Percentiles rank a stretch among this genome's conserved stretches.
Conservation (phyloP, 92 coral and sea anemone species). For the Siderastrea siderea region DNA sequence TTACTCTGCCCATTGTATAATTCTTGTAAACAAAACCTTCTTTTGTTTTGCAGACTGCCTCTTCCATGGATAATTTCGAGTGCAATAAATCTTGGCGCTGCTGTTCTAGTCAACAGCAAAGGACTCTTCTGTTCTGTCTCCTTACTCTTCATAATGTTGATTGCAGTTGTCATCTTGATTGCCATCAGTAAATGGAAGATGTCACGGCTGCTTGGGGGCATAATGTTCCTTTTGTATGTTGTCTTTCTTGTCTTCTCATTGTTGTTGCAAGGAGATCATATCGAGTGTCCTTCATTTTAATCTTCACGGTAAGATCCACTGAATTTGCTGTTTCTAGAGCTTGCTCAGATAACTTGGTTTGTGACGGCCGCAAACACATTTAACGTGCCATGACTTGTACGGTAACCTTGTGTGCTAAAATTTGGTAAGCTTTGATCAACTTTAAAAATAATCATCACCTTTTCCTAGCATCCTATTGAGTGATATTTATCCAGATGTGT, state of each 20-base stretch:
- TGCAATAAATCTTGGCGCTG: constrained; percentile 63
- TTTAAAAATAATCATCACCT: no score
- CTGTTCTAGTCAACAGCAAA: constrained; percentile 75
- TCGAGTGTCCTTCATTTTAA: constrained; percentile 34
- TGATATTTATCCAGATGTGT: no score
- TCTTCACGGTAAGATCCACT: neutral
- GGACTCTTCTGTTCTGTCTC: constrained; percentile 90
- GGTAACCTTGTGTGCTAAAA: no score
- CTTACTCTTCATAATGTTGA: constrained; percentile 89
- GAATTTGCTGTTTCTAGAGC: no score
- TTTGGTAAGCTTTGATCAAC: no score
- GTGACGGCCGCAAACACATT: no score
- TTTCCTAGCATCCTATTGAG: no score
- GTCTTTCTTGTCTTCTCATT: constrained; percentile 82
- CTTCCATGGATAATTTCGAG: constrained; percentile 90
- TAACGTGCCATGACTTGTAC: no score
- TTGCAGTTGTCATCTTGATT: constrained; percentile 77
- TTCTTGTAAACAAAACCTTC: neutral
- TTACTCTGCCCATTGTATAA: neutral
- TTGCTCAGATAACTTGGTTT: no score
- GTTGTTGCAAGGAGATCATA: constrained; percentile 57
- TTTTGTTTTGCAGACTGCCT: constrained; percentile 76
- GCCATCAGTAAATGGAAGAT: constrained; percentile 92
- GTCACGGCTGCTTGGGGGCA: constrained; percentile 87
- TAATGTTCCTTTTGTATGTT: constrained; percentile 85